phyloP scores from a whole-genome alignment of 1,140 invertebrate species.

The Acyrthosiphon pisum region DNA sequence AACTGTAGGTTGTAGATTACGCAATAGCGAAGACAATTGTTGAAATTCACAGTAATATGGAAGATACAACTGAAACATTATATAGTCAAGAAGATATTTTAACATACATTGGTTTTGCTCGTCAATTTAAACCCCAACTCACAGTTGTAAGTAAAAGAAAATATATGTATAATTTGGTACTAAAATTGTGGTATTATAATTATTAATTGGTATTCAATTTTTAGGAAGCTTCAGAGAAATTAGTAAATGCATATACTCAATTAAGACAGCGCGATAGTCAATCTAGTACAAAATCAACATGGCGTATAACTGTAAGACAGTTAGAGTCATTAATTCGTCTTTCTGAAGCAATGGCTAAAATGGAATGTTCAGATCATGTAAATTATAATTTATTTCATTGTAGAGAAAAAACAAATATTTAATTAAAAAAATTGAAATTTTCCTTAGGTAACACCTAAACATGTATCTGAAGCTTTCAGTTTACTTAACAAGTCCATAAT shows the following conservation, averaged over 20 bases:
- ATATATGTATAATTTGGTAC: background rate
- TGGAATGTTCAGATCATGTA: slow-evolving; percentile 93
- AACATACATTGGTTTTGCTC: slow-evolving; percentile 94
- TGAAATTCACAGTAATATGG: slow-evolving; percentile 85
- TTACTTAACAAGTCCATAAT: slow-evolving; percentile 99
- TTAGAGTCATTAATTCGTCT: slow-evolving; percentile 96
- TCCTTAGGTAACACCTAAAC: slow-evolving; percentile 72
- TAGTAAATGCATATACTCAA: slow-evolving; percentile 89
- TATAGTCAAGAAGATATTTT: slow-evolving; percentile 89
- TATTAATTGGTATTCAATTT: slow-evolving; percentile 37
- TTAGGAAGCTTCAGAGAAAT: slow-evolving; percentile 80
- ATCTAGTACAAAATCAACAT: slow-evolving; percentile 76
- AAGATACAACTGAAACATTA: slow-evolving; percentile 76
- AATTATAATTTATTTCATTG: slow-evolving; percentile 41
- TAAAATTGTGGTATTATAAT: background rate
- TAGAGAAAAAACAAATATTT: slow-evolving; percentile 3
- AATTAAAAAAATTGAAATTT: slow-evolving; percentile 35
- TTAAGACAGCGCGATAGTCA: slow-evolving; percentile 83
- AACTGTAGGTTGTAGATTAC: slow-evolving; percentile 61
- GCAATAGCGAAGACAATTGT: slow-evolving; percentile 93
- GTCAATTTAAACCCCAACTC: slow-evolving; percentile 94
- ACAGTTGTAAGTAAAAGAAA: slow-evolving; percentile 65
- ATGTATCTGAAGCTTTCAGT: slow-evolving; percentile 91
- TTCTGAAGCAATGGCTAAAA: slow-evolving; percentile 94
- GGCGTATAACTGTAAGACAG: slow-evolving; percentile 98